Base-by-base conservation (phyloP, 2,797 vertebrate species). In the Enteromius radiatus region DNA sequence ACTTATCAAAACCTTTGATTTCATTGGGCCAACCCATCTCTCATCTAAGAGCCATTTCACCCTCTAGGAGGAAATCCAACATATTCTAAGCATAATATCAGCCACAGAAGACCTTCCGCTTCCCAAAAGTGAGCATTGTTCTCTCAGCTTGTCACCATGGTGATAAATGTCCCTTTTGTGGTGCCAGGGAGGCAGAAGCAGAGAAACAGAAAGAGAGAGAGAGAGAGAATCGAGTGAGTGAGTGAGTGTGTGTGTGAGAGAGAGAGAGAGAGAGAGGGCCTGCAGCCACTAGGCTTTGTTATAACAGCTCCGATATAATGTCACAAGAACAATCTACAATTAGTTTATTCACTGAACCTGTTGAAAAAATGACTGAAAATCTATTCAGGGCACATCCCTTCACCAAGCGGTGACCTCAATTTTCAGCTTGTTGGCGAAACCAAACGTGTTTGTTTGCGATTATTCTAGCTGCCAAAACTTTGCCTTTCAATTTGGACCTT, bases 121-220 rank as follows among this genome's bases (percentile, higher is more conserved):
- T 86, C 83, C 85, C 83, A 85, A 88, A 88, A 88, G 85, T 88
- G 83, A 76, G 87, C 84, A 88, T 86, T 88, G 87, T 88, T 88
- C 85, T 86, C 85, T 49, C 56, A 71, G 85, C 79, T 82, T 86
- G 87, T 88, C 83, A 85, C 87, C 87, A 88, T 88, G 87, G 87
- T 88, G 87, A 88, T 88, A 86, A 88, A 88, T 88, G 87, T 86
- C 83, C 85, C 87, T 86, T 88, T 88, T 88, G 85, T 85, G 85
- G 80, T 86, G 87, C 87, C 87, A 87, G 65, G 84, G 70, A 84
- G 86, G 47, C 14, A 71, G 63, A 75, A 67, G 74, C 52, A 80
- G 28, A 76, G 85, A 78, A 76, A 82, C 74, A 84, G 68, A 73
- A 81, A 87, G 88, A 87, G 84, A 88, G 68, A 86, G 88, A 88